Conservation (phyloP, 2,797 vertebrate species). For the Malurus leucopterus region DNA sequence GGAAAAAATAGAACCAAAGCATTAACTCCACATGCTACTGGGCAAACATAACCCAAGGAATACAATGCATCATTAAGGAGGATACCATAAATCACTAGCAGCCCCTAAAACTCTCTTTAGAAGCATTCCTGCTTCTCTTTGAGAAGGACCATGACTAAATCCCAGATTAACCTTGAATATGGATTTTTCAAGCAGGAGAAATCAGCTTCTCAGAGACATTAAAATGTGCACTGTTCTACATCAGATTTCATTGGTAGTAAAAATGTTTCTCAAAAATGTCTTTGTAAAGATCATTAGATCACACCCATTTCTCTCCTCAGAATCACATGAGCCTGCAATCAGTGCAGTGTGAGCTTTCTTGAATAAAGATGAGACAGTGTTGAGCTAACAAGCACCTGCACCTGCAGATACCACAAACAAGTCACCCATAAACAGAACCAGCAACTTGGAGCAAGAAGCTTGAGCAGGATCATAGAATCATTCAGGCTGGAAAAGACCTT, state of each 20-base stretch:
- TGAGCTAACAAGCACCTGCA: neutral
- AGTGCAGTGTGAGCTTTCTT: neutral
- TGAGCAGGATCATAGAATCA: neutral
- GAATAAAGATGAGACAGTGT: conserved; percentile 9
- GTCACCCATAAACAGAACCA: neutral
- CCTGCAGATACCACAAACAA: conserved; percentile 2
- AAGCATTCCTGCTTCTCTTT: neutral
- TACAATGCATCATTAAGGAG: neutral
- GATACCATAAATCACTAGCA: neutral
- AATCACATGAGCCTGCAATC: neutral
- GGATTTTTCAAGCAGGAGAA: neutral
- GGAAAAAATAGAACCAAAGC: neutral
- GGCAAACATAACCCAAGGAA: neutral
- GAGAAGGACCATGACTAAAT: neutral
- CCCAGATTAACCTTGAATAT: neutral
- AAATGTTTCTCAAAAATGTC: neutral
- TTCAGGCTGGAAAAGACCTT: neutral
- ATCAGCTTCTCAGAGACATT: neutral
- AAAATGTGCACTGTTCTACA: neutral
- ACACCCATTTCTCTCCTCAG: neutral
- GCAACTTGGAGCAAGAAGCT: neutral
- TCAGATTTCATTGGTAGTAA: neutral
- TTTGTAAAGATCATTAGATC: neutral
- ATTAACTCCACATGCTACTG: neutral
- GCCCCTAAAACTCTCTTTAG: neutral